Percentiles rank a stretch among this genome's conserved stretches.
Conservation (phyloP, 2,113 vertebrate species). For the Chroicocephalus ridibundus region DNA sequence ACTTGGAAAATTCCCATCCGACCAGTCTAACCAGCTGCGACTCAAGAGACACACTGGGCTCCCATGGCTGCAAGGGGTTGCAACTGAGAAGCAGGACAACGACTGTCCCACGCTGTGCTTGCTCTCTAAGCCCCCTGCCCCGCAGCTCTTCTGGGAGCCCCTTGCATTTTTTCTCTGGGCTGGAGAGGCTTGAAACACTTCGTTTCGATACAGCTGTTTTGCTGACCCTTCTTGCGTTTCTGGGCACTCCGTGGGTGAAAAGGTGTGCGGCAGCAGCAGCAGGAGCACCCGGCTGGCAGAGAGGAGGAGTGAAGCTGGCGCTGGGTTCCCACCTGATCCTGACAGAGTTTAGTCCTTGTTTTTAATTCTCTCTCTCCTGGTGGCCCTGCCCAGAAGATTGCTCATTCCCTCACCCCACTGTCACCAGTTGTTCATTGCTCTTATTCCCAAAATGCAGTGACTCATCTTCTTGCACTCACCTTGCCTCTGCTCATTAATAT, state of each 20-base stretch:
- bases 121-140: not conserved
- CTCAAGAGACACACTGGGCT: not conserved
- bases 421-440: conserved; percentile 12
- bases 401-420: not conserved
- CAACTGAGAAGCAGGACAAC: accelerated
- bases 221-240: accelerated
- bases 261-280: not conserved
- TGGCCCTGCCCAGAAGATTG: conserved; percentile 24
- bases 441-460: not conserved
- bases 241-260: accelerated
- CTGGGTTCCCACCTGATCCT: not conserved
- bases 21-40: conserved; percentile 41
- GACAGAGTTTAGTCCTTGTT: accelerated
- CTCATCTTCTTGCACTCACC: not conserved
- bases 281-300: accelerated
- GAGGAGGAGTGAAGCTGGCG: not conserved
- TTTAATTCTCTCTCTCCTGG: not conserved
- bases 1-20: conserved; percentile 19
- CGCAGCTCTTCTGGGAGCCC: not conserved
- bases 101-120: accelerated
- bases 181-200: not conserved
- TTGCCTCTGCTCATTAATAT: not conserved
- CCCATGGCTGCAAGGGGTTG: not conserved
- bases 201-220: not conserved
- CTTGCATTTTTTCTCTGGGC: not conserved